These are phyloP conservation scores for Drosophila nr. perissopoda DNA, from an alignment of 2,888 invertebrate genomes.

Conservation along the genomic window DNA sequence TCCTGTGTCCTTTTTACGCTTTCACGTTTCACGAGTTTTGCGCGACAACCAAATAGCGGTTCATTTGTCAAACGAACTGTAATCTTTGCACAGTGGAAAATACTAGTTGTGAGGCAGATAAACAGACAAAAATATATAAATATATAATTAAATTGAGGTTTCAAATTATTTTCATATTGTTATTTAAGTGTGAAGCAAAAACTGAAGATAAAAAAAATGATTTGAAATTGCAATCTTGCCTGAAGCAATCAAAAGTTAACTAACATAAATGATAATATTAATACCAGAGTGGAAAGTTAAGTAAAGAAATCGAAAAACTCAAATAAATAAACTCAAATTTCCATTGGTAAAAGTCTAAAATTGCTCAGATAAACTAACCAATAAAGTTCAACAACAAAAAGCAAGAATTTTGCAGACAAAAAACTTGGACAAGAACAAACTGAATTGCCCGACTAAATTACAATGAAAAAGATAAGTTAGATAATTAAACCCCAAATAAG, in stretches of 20 bases:
- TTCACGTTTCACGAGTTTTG: constrained; percentile 27
- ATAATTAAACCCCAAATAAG: neutral
- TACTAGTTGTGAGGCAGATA: neutral
- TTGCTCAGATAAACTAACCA: too few relatives aligned
- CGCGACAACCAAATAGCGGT: neutral
- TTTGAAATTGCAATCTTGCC: neutral
- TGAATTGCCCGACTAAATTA: neutral
- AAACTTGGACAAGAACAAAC: neutral
- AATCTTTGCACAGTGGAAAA: neutral
- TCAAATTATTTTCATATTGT: neutral
- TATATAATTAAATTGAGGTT: neutral
- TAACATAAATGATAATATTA: neutral
- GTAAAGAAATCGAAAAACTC: neutral
- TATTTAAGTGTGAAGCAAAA: neutral
- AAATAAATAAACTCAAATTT: neutral
- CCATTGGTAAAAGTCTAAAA: neutral
- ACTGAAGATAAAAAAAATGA: neutral
- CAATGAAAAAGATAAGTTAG: neutral
- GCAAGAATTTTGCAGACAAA: neutral
- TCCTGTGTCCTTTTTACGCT: constrained; percentile 32
- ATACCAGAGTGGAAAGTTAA: neutral
- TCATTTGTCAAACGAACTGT: neutral
- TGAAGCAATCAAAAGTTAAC: neutral
- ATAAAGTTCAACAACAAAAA: neutral
- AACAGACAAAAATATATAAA: neutral